Evolutionary conservation across 2,797 vertebrate genomes (phyloP), one percentile per base, ranked within the genome.

Genomic region (Pseudochromis fuscus): DNA sequence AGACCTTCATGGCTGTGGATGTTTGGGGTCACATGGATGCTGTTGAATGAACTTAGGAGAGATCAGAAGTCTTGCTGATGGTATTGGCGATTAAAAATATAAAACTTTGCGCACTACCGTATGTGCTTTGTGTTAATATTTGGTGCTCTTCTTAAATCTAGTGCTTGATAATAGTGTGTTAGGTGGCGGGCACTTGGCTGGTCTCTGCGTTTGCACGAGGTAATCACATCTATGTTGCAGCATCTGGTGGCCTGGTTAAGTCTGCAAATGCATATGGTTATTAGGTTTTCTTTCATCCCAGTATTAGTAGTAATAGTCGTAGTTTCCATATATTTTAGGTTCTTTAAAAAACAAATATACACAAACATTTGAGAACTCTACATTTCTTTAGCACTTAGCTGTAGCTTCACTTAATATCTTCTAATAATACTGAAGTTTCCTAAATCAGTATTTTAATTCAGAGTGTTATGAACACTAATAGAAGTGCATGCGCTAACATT

Each of bases 401-500:
- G 7, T n/a, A 49, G 4, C 18, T 31, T 42, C 16, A 18, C n/a
- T 42, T 45, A 1, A 28, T 69, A 37, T 23, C 16, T 1, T 15
- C 11, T 1, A 61, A 2, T 66, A 30, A 24, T 73, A 69, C 64
- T 75, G 27, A 76, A 63, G 75, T 82, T 77, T 79, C 75, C 65
- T 49, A 49, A 28, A 10, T 19, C n/a, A 59, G n/a, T 18, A 9
- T 24, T 55, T 3, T 81, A 25, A 28, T 40, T 28, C 23, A 11
- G 60, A 49, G n/a, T 45, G 30, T 44, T 73, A 13, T 55, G 48
- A 37, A 48, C 50, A 59, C 67, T 35, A 73, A 67, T 45, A 12
- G 30, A 55, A n/a, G 27, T 75, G 72, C 74, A 87, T 68, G 64
- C 8, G 2, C 59, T 72, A 67, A 81, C 35, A 35, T 57, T 73